Conservation (phyloP, 2,888 invertebrate genomes). For the Eupithecia insigniata region DNA sequence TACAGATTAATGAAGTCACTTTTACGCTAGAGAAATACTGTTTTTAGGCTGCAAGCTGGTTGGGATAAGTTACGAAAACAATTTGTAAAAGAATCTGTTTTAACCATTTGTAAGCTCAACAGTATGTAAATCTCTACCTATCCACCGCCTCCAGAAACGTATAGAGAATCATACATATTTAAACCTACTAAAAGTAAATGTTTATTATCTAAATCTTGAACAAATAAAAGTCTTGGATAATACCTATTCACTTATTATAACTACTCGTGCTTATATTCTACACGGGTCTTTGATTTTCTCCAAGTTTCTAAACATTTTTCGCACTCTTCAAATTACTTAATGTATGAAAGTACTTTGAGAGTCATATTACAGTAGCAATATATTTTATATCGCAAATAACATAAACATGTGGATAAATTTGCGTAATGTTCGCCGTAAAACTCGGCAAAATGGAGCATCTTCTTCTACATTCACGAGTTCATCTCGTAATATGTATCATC, state of each 20-base stretch:
- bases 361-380: slow-evolving; percentile 63
- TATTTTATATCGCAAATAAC: slow-evolving; percentile 76
- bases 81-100: not conserved
- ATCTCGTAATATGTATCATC: slow-evolving; percentile 25
- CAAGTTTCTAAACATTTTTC: not conserved
- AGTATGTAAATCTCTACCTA: no score
- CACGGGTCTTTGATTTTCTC: not conserved
- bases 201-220: not conserved
- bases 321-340: slow-evolving; percentile 17
- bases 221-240: not conserved
- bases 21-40: slow-evolving; percentile 42
- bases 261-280: not conserved
- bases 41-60: slow-evolving; percentile 16
- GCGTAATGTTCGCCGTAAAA: slow-evolving; percentile 79
- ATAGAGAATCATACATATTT: not conserved
- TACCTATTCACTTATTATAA: not conserved
- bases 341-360: slow-evolving; percentile 47
- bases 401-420: slow-evolving; percentile 83
- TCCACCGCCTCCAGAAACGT: not conserved
- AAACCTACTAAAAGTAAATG: not conserved
- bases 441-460: slow-evolving; percentile 68
- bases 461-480: slow-evolving; percentile 32
- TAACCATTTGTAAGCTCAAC: not conserved
- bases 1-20: slow-evolving; percentile 69
- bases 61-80: not conserved